These are phyloP conservation scores for Phaethon lepturus DNA, from an alignment of 2,113 vertebrate genomes.

Conservation along the genomic window DNA sequence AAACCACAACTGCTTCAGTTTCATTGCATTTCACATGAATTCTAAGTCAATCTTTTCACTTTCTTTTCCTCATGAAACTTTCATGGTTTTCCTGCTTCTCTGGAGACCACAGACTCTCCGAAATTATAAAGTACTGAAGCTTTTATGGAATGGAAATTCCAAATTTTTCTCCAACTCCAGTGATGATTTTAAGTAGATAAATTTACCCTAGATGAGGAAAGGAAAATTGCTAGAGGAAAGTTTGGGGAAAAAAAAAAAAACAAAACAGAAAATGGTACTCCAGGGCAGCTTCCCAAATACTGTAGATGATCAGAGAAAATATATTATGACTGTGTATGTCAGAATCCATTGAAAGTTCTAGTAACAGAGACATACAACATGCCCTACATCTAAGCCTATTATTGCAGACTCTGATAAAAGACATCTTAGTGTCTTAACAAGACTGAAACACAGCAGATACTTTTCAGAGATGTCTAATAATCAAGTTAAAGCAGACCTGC, in stretches of 20 bases:
- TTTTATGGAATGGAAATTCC: not conserved
- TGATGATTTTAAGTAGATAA: not conserved
- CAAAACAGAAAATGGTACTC: not conserved
- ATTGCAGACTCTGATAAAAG: not conserved
- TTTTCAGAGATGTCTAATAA: not conserved
- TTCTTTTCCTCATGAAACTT: not conserved
- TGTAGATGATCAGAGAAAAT: conserved; percentile 16
- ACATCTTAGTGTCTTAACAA: not conserved
- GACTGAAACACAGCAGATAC: not conserved
- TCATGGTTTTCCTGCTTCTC: not conserved
- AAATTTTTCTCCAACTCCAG: not conserved
- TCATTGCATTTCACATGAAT: not conserved
- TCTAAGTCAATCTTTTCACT: not conserved
- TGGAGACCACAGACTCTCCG: not conserved
- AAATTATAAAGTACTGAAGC: not conserved
- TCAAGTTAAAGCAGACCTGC: not conserved
- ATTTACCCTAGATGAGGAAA: not conserved
- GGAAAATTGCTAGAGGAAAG: not conserved
- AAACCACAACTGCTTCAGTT: not conserved
- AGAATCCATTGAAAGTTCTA: not conserved
- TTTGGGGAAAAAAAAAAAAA: too few relatives aligned
- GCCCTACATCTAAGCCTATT: not conserved
- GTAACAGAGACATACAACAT: not conserved
- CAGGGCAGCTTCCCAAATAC: not conserved
- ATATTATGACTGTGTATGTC: not conserved